Evolutionary conservation across 2,113 vertebrate genomes (phyloP), one percentile per base, ranked within the genome.

Genomic region (Strix aluco): DNA sequence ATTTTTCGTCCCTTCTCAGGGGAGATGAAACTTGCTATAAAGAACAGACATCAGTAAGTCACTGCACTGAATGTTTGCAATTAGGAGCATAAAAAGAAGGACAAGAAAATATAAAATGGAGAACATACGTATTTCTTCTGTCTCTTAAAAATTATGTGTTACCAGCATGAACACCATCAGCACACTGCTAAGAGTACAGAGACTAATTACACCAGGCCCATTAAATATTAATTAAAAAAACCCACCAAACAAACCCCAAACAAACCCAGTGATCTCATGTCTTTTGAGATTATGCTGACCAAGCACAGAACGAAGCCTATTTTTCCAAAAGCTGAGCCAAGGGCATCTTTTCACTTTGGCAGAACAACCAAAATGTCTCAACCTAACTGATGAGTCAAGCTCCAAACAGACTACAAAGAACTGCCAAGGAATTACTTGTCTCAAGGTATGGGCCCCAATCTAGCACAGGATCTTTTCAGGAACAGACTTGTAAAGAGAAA

Each of bases 11-110:
- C 98, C 97, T 99, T 99, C 97, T 99, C 99, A 3, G 99, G 99
- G 36, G 99, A 99, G 71, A 99, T 99, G 98, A 99, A 99, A 91
- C 99, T 99, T 61, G 99, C 99, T 99, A 90, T 38, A 94, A 63
- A 96, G 58, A 93, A 65, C 38, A 86, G 51, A 54, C 26, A 71
- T 52, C 55, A 59, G n/a, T 78, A 54, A 91, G 70, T 73, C 63
- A 66, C 16, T 27, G 32, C 63, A 71, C 46, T 17, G 36, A 78
- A 42, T 19, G 21, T 46, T 34, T 70, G 71, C 22, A 66, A 57
- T 0, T n/a, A 38, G 25, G 22, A 75, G 11, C 44, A 66, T 49
- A 80, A 51, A 77, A 20, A 88, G 52, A 58, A 83, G 17, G 51
- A 81, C 13, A 71, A 70, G 38, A 55, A 63, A 71, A 82, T 1